phyloP scores from a whole-genome alignment of 2,888 invertebrate genomes.

The Acholoe squamosa region DNA sequence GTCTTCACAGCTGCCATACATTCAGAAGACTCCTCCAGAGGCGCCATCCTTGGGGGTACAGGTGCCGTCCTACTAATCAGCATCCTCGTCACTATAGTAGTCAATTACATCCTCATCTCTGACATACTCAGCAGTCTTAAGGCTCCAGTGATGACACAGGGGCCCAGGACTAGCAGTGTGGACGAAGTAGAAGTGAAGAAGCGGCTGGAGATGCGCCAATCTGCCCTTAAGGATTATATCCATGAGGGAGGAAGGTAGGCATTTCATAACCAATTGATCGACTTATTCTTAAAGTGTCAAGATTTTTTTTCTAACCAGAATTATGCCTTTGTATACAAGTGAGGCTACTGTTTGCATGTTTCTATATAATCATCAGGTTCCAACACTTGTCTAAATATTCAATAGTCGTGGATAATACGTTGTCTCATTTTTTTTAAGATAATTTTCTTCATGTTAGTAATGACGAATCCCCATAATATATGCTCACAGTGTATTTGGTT shows the following conservation, averaged over 20 bases:
- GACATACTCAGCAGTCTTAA: conserved; percentile 17
- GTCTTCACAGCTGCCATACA: conserved; percentile 5
- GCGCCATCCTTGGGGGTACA: neutral
- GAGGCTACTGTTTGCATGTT: too few relatives aligned
- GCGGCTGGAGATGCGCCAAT: neutral
- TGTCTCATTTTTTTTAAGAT: too few relatives aligned
- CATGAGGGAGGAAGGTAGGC: conserved; percentile 39
- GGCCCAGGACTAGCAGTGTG: neutral
- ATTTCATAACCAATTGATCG: too few relatives aligned
- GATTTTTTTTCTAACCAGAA: too few relatives aligned
- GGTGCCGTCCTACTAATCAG: neutral
- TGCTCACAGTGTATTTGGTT: too few relatives aligned
- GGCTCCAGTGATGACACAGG: neutral
- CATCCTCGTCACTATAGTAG: neutral
- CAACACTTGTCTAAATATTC: too few relatives aligned
- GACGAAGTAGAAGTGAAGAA: conserved; percentile 1
- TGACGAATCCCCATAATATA: too few relatives aligned
- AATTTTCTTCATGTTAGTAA: too few relatives aligned
- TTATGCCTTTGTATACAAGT: too few relatives aligned
- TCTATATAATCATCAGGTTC: too few relatives aligned
- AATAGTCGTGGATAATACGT: too few relatives aligned
- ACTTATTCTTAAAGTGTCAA: too few relatives aligned
- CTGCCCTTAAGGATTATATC: neutral
- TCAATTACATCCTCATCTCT: conserved; percentile 2
- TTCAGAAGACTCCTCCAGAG: neutral